phyloP scores from a whole-genome alignment of 2,113 vertebrate species.

The Bagarius yarrelli region DNA sequence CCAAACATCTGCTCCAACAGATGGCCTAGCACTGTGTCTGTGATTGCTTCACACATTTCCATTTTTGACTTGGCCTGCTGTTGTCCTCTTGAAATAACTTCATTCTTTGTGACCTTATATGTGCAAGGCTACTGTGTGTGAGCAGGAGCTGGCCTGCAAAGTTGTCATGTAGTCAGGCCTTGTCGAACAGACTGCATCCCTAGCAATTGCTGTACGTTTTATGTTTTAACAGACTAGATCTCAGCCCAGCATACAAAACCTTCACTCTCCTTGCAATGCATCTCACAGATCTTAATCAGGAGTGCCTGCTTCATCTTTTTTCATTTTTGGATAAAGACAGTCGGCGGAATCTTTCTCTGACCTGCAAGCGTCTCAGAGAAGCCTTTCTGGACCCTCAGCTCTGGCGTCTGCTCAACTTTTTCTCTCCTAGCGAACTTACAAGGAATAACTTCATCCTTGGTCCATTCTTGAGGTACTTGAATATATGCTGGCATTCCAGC shows the following conservation, averaged over 20 bases:
- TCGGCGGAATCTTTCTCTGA: slow-evolving; percentile 77
- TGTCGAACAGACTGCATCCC: slow-evolving; percentile 57
- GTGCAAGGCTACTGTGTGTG: slow-evolving; percentile 71
- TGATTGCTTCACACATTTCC: slow-evolving; percentile 58
- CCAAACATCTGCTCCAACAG: slow-evolving; percentile 73
- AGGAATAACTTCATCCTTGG: slow-evolving; percentile 86
- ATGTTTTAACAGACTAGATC: slow-evolving; percentile 50
- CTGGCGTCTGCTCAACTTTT: slow-evolving; percentile 82
- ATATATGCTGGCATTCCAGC: slow-evolving; percentile 89
- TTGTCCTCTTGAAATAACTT: slow-evolving; percentile 84
- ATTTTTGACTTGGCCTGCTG: slow-evolving; percentile 68
- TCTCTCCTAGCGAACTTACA: slow-evolving; percentile 79
- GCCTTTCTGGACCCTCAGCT: slow-evolving; percentile 84
- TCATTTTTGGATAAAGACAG: slow-evolving; percentile 90
- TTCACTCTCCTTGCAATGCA: slow-evolving; percentile 68
- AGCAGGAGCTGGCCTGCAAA: slow-evolving; percentile 49
- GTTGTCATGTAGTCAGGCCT: slow-evolving; percentile 72
- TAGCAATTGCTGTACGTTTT: slow-evolving; percentile 48
- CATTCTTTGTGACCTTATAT: slow-evolving; percentile 84
- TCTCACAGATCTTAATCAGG: slow-evolving; percentile 81
- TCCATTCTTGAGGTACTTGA: slow-evolving; percentile 76
- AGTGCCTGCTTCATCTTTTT: slow-evolving; percentile 90
- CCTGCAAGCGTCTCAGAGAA: slow-evolving; percentile 72
- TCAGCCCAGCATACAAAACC: slow-evolving; percentile 40
- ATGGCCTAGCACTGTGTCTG: slow-evolving; percentile 52